Conservation (phyloP, 2,797 vertebrate genomes). For the Paratrypauchen microcephalus region DNA sequence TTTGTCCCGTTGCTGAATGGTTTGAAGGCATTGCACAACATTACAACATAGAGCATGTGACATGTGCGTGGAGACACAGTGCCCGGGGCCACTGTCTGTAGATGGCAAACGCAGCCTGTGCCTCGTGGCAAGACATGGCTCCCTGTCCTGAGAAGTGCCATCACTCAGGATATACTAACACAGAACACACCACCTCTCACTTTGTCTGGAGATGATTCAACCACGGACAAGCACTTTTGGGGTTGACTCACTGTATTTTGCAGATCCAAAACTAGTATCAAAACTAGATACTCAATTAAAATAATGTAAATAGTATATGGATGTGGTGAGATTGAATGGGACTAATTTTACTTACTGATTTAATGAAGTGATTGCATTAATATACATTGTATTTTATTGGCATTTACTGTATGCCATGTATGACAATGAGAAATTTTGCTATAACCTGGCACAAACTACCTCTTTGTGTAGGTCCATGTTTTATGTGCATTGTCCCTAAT, state of each 20-base stretch:
- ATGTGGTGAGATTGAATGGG: no score
- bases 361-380: no score
- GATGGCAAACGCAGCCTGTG: not conserved
- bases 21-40: not conserved
- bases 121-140: conserved; percentile 20
- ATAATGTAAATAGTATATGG: no score
- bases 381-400: no score
- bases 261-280: no score
- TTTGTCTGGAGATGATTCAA: conserved; percentile 37
- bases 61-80: conserved; percentile 1
- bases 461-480: no score
- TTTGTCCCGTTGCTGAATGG: not conserved
- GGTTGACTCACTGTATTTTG: conserved; percentile 5
- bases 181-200: conserved; percentile 28
- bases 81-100: conserved; percentile 8
- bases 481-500: no score
- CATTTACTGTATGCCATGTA: no score
- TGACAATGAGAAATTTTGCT: no score
- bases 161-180: conserved; percentile 27
- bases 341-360: no score
- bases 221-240: conserved; percentile 38
- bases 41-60: not conserved
- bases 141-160: conserved; percentile 17
- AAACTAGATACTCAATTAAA: no score
- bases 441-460: no score